Base-by-base conservation (phyloP, 64 coral and sea anemone genomes). In the Dendrophyllia cribrosa region DNA sequence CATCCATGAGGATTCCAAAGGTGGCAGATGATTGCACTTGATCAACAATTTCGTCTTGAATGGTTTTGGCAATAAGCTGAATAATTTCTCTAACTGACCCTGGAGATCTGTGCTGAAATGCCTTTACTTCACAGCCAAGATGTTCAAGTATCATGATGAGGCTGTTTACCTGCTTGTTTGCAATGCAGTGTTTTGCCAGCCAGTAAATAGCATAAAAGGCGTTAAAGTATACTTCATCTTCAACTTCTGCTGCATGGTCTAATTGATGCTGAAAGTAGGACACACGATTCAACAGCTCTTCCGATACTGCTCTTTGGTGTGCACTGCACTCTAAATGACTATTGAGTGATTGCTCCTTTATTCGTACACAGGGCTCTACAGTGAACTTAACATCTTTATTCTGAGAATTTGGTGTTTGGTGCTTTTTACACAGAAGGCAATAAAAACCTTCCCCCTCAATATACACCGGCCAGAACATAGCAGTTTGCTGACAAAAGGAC, bases 141-240 rank as follows among this genome's bases (percentile, higher is more conserved):
- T 90, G 88, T 90, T 90, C 88, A 77, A 90, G 88, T 55, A 90
- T 72, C 76, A 46, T 90, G 43, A 90, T 26, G 47, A 82, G 88
- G 88, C 88, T 90, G 88, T 82, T 90, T 53, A 90, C 23, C 50
- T 82, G 88, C 74, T 90, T 90, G 88, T 90, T 90, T 77, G 88
- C 88, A 90, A 90, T 90, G 76, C 66, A 64, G 58, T 90, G 88
- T 90, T 90, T 90, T 44, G 88, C 75, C 75, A 89, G 72, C 74
- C 59, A 89, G 88, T 89, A 89, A 19, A 89, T 89, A 46, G 88
- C 74, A 89, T 89, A 89, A 66, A 89, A 89, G 20, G 48, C 88
- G 47, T 53, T 89, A 51, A 89, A 89, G 72, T 89, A 89, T 4
- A 89, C 58, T 45, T 89, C 88, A 89, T 89, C 88, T 75, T 78